Conservation (phyloP, 2,888 invertebrate genomes). For the Gastracanthus pulcherrimus region DNA sequence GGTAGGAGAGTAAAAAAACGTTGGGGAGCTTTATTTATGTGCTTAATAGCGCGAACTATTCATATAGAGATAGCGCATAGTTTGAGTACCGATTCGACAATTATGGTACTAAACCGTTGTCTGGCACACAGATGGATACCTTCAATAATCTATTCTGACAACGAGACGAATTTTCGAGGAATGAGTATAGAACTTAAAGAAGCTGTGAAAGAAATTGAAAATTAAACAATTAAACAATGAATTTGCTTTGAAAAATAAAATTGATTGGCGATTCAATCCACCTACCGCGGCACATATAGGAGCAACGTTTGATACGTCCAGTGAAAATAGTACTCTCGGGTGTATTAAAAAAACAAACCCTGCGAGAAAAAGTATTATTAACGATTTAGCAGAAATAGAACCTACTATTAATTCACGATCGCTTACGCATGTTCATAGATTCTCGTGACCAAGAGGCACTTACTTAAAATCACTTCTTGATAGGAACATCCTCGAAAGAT, state of each 20-base stretch:
- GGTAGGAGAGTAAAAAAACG: not conserved
- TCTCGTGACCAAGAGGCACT: slow-evolving; percentile 6
- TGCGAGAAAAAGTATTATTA: no score
- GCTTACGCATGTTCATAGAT: slow-evolving; percentile 5
- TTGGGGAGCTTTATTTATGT: not conserved
- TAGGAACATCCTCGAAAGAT: slow-evolving; percentile 28
- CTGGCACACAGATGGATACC: not conserved
- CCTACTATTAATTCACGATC: slow-evolving; percentile 22
- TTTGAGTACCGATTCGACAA: not conserved
- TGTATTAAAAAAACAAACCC: no score
- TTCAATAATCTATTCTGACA: not conserved
- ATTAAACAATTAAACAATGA: not conserved
- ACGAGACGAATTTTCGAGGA: slow-evolving; percentile 9
- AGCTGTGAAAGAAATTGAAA: not conserved
- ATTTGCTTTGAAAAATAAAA: not conserved
- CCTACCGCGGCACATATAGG: no score
- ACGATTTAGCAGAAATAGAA: slow-evolving; percentile 6
- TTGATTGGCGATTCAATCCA: slow-evolving; percentile 11
- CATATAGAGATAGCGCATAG: not conserved
- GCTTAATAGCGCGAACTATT: not conserved
- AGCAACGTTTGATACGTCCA: no score
- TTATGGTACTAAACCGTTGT: not conserved
- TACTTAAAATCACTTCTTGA: slow-evolving; percentile 37
- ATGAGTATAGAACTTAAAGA: not conserved
- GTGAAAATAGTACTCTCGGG: no score